A percentile compares a stretch with the other conserved stretches of the same genome.
Evolutionary conservation across 2,888 invertebrate species (phyloP).

Genomic region (Mycogona germanica): DNA sequence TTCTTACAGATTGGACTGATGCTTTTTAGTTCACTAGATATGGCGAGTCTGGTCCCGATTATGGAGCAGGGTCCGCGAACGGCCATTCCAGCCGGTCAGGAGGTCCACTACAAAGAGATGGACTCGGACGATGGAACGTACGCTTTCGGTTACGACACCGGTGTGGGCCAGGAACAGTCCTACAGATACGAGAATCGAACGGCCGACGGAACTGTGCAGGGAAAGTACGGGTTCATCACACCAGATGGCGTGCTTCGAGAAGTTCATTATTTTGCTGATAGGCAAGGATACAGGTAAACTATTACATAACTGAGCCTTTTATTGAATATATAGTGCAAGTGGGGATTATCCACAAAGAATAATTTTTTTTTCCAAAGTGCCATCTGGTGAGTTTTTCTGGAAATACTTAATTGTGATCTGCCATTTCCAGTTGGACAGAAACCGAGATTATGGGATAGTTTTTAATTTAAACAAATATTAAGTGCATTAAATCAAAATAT

Average conservation of each 20-base stretch:
- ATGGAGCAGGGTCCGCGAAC: conserved; percentile 15
- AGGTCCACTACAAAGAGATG: conserved; percentile 16
- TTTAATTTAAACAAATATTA: no score
- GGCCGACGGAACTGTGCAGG: conserved; percentile 62
- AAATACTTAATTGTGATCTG: no score
- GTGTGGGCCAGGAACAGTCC: conserved; percentile 16
- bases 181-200: conserved; percentile 50
- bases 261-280: conserved; percentile 64
- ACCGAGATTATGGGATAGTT: no score
- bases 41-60: conserved; percentile 4
- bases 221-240: conserved; percentile 65
- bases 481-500: no score
- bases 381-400: no score
- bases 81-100: conserved; percentile 17
- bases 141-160: conserved; percentile 20
- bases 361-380: no score
- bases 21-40: no score
- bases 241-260: conserved; percentile 50
- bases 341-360: neutral
- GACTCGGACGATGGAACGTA: conserved; percentile 19
- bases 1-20: neutral
- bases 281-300: conserved; percentile 48
- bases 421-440: no score
- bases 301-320: neutral
- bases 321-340: no score